phyloP scores from a whole-genome alignment of 2,888 invertebrate genomes.

The Chrysomela aeneicollis region DNA sequence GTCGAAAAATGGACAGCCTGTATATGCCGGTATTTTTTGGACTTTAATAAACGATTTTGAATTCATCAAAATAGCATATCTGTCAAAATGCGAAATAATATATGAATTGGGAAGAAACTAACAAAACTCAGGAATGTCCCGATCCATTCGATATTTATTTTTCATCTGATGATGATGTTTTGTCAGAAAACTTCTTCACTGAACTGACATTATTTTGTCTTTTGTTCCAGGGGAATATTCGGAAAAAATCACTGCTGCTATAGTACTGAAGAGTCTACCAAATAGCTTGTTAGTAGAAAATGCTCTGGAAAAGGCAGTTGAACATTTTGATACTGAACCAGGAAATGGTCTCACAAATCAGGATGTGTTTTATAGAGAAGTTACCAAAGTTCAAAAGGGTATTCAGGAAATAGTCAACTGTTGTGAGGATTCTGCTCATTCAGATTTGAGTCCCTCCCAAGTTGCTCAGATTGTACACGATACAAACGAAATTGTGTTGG shows the following conservation, averaged over 20 bases:
- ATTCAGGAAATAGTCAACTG: constrained; percentile 69
- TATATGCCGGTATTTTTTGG: no score
- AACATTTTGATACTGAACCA: constrained; percentile 59
- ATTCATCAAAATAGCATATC: no score
- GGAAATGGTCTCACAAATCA: constrained; percentile 69
- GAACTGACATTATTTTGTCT: no score
- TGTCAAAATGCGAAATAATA: no score
- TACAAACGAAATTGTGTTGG: constrained; percentile 68
- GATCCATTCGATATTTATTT: no score
- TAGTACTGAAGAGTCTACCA: constrained; percentile 73
- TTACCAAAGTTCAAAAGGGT: constrained; percentile 73
- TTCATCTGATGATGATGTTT: no score
- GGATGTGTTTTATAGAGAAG: constrained; percentile 79
- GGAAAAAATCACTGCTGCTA: constrained; percentile 81
- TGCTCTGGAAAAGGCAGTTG: constrained; percentile 66
- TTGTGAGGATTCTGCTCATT: constrained; percentile 68
- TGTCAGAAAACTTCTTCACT: no score
- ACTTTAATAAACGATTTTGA: no score
- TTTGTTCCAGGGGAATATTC: constrained; percentile 68
- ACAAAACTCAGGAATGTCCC: no score
- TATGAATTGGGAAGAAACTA: no score
- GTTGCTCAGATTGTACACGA: constrained; percentile 66
- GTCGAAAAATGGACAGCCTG: no score
- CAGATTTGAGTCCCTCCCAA: constrained; percentile 67
- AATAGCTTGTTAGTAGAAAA: constrained; percentile 66